Conservation (phyloP, 2,888 invertebrate species). For the Vandiemenella viatica region DNA sequence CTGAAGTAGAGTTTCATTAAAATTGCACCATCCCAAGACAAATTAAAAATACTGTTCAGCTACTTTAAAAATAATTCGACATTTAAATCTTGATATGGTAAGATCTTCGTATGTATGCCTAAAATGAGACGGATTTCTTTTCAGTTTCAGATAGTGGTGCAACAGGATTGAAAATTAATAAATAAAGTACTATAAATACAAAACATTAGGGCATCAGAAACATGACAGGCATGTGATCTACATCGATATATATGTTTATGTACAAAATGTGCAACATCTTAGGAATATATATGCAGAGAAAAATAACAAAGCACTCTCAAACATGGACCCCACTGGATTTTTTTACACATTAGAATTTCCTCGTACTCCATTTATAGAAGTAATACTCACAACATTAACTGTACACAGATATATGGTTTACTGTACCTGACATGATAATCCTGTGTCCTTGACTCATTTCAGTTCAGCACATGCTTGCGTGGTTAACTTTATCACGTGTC, state of each 20-base stretch:
- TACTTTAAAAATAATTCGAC: background rate
- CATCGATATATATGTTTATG: too few species aligned
- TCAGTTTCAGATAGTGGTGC: background rate
- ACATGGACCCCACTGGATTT: slow-evolving; percentile 9
- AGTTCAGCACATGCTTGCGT: background rate
- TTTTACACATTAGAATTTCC: slow-evolving; percentile 4
- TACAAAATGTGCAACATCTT: background rate
- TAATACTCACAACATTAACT: background rate
- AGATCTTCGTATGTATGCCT: background rate
- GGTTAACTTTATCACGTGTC: background rate
- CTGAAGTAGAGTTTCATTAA: too few species aligned
- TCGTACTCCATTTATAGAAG: background rate
- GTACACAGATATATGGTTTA: slow-evolving; percentile 4
- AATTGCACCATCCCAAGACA: slow-evolving; percentile 2
- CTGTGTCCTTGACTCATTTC: background rate
- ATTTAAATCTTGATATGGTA: slow-evolving; percentile 1
- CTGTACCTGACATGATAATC: slow-evolving; percentile 10
- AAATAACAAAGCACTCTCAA: slow-evolving; percentile 5
- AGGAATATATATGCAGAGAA: background rate
- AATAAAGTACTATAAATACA: too few species aligned
- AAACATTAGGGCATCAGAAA: too few species aligned
- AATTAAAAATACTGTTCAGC: too few species aligned
- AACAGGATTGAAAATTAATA: too few species aligned
- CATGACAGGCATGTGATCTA: too few species aligned
- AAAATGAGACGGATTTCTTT: background rate